Conservation (phyloP, 1,140 invertebrate genomes). For the Pseudomyrmex flavicornis region DNA sequence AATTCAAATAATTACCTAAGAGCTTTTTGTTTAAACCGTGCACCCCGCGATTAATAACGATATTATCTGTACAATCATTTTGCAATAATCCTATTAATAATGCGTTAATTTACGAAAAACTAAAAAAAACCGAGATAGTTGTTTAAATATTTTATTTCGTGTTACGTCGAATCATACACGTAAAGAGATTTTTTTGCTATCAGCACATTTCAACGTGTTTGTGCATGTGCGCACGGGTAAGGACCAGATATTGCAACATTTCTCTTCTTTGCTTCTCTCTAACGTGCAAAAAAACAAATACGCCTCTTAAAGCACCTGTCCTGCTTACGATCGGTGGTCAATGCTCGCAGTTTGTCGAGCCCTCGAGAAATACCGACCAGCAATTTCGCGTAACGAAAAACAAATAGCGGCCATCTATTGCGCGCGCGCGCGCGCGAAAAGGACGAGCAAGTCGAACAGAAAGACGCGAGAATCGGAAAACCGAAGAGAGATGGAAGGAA, state of each 20-base stretch:
- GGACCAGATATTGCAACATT: conserved; percentile 9
- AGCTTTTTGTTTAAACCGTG: too few species aligned
- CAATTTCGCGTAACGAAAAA: conserved; percentile 81
- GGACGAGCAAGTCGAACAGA: background rate
- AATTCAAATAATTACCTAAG: background rate
- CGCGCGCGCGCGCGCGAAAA: conserved; percentile 47
- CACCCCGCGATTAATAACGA: too few species aligned
- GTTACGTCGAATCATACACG: background rate
- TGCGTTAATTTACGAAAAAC: too few species aligned
- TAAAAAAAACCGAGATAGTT: too few species aligned
- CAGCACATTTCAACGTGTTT: background rate
- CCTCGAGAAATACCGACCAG: conserved; percentile 76
- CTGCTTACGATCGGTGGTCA: conserved; percentile 74
- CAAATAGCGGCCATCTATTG: conserved; percentile 76
- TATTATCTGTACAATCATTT: too few species aligned
- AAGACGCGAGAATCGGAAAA: conserved; percentile 52
- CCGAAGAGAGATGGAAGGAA: conserved; percentile 4
- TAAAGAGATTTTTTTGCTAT: background rate
- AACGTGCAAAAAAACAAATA: conserved; percentile 73
- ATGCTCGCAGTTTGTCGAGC: conserved; percentile 77
- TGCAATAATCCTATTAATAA: too few species aligned
- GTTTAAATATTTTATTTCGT: background rate
- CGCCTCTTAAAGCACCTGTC: conserved; percentile 63
- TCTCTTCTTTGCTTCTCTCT: conserved; percentile 13
- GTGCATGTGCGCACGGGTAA: background rate